Evolutionary conservation across 1,140 invertebrate genomes (phyloP), one percentile per base, ranked within the genome.

Genomic region (Calliopsis andreniformis): DNA sequence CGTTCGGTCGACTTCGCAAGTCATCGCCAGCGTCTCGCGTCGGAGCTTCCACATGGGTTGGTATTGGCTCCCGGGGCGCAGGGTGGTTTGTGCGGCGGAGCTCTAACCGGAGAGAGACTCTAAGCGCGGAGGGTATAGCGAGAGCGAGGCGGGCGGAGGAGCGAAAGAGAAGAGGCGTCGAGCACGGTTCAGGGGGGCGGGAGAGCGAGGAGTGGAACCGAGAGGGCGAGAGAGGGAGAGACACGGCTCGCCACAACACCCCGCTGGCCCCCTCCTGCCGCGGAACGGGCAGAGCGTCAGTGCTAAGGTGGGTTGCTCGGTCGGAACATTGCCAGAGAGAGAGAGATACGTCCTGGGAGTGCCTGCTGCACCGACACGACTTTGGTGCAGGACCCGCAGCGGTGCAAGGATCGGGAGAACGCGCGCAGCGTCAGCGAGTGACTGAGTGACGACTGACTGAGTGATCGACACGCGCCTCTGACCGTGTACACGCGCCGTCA

Each of bases 61-160:
- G 91, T 91, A 92, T 92, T 92, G 91, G 91, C 90, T 92, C 90
- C 91, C 91, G 88, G 91, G 91, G 88, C 87, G 88, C 89, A 88
- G 88, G 88, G 86, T 87, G 86, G 87, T 86, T 87, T 87, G 86
- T 87, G 87, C 86, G 89, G 88, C 84, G 89, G 87, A 84, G 89
- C 87, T 89, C 86, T 83, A 87, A 89, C 83, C 78, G 72, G 81
- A 84, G 83, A 84, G 82, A 78, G 82, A 83, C 67, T 83, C 69
- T 63, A 72, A 75, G 53, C 69, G 80, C 67, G 47, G 69, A 78
- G 63, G 73, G 69, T 69, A 63, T 20, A 55, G 75, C 76, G 4
- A 10, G 82, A 70, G 71, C 45, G 76, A 79, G 59, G 49, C 58
- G 53, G n/a, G 35, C 16, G 39, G 58, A 66, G 70, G 51, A 32